Base-by-base conservation (phyloP, 2,113 vertebrate species). In the Cervus canadensis region DNA sequence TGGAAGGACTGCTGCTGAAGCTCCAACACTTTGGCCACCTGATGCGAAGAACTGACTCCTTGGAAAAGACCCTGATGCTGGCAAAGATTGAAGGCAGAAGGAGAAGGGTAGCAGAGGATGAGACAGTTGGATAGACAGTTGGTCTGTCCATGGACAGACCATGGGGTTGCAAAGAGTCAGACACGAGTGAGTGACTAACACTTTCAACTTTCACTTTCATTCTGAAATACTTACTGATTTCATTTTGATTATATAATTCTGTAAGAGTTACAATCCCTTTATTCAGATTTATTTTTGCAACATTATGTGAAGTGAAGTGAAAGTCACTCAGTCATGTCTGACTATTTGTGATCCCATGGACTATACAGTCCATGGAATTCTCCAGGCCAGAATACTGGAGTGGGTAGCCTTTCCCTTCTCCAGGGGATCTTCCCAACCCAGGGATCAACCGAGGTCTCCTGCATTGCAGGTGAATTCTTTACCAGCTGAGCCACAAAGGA, bases 381-480 rank as follows among this genome's bases (percentile, higher is more conserved):
- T 71, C 67, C 67, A 40, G n/a, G 67, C 19, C n/a, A 40, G 19
- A 71, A 40, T 40, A 40, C 19, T 71, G n/a, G 5, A 71, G 67
- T 71, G 67, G 67, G n/a, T 71, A 71, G 67, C 67, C 67, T 40
- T 23, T 71, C n/a, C 19, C n/a, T 23, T 71, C 19, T 71, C 19
- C 67, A 40, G 19, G 5, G 4, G 67, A 71, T 71, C n/a, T 71
- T 71, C 67, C 67, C n/a, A 71, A 40, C n/a, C n/a, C n/a, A 40
- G n/a, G n/a, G 19, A 2, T 40, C 5, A 71, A 71, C n/a, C 0
- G 2, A 71, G n/a, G n/a, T 71, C n/a, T 71, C 67, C 6, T 0
- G 10, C 67, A 71, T 40, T 71, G 67, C 67, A 71, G 67, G 10
- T 40, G n/a, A n/a, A 40, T 40, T 40, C 67, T 71, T 71, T 23